Evolutionary conservation across 2,113 vertebrate species (phyloP), one percentile per base, ranked within the genome.

Genomic region (Polyodon spathula): DNA sequence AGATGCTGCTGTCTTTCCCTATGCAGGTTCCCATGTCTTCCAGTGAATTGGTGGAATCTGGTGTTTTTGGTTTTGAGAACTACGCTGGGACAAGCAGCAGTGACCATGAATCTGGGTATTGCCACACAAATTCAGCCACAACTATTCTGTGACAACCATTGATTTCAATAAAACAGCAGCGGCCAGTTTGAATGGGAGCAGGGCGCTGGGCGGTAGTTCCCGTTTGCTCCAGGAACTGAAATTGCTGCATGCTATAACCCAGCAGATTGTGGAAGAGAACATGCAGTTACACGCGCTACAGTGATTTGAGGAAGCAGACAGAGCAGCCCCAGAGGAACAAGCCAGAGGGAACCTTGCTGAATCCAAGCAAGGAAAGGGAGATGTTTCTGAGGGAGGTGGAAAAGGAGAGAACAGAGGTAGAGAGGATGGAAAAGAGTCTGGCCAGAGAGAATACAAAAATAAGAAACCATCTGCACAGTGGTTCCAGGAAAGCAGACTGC

Each of bases 181-280:
- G 8, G 11, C 17, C 4, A 10, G 6, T 4, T 10, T 40, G 6
- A 16, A 48, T 16, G 6, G 6, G 11, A 10, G 10, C 8, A 16
- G 4, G 46, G 48, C 0, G 46, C 16, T 8, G 17, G 16, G 27
- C n/a, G 55, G 58, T 56, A 52, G 56, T 12, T 56, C 40, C 0
- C 59, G 61, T 43, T 62, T 84, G 43, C 71, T 79, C 37, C 64
- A 63, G 0, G 78, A 81, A 62, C 60, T 78, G 1, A 67, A 70
- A 54, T 15, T 61, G 1, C 68, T 84, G n/a, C 65, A 70, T 4
- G 6, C 74, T 37, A 73, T 83, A 9, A 77, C 84, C 2, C 51
- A 78, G 55, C 66, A 72, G 41, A 85, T 86, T 43, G n/a, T 67
- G 58, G 74, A 83, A 63, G 83, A 88, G 70, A 76, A 68, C 40